A percentile compares a stretch with the other conserved stretches of the same genome.
Conservation (phyloP, 2,888 invertebrate genomes). For the Melanostoma mellinum region DNA sequence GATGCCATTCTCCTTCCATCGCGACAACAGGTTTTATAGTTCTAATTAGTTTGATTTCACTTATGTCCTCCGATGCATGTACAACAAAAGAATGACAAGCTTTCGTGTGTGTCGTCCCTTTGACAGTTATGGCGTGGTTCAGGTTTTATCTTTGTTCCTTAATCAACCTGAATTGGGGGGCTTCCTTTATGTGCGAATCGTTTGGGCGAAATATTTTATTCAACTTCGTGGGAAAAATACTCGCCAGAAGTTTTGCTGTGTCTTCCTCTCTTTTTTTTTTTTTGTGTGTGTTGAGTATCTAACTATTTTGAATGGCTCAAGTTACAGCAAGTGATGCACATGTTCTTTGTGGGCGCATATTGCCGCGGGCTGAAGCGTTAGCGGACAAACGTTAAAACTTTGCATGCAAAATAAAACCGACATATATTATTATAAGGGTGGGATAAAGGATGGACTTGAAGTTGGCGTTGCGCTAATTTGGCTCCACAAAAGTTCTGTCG, state of each 20-base stretch:
- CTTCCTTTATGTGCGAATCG: slow-evolving; percentile 29
- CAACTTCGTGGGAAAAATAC: slow-evolving; percentile 58
- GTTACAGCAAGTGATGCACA: slow-evolving; percentile 60
- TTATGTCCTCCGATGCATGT: slow-evolving; percentile 63
- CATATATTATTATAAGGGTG: slow-evolving; percentile 34
- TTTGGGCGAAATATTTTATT: slow-evolving; percentile 54
- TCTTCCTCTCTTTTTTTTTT: background rate
- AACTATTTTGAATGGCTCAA: slow-evolving; percentile 42
- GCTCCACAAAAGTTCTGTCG: slow-evolving; percentile 64
- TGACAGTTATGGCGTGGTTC: slow-evolving; percentile 60
- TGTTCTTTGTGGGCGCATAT: slow-evolving; percentile 31
- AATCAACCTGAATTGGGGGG: slow-evolving; percentile 47
- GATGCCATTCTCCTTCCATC: slow-evolving; percentile 1
- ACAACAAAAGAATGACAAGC: slow-evolving; percentile 65
- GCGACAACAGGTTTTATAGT: slow-evolving; percentile 59
- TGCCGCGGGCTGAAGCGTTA: slow-evolving; percentile 40
- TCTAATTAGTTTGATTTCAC: slow-evolving; percentile 66
- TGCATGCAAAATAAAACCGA: slow-evolving; percentile 30
- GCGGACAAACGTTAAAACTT: slow-evolving; percentile 47
- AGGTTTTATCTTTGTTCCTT: slow-evolving; percentile 66
- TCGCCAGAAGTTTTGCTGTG: slow-evolving; percentile 30
- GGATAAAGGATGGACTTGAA: slow-evolving; percentile 38
- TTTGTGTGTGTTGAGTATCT: background rate
- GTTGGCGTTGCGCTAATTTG: slow-evolving; percentile 57
- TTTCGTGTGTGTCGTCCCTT: slow-evolving; percentile 52